Evolutionary conservation across 2,888 invertebrate species (phyloP).

Genomic region (Pyralis farinalis): DNA sequence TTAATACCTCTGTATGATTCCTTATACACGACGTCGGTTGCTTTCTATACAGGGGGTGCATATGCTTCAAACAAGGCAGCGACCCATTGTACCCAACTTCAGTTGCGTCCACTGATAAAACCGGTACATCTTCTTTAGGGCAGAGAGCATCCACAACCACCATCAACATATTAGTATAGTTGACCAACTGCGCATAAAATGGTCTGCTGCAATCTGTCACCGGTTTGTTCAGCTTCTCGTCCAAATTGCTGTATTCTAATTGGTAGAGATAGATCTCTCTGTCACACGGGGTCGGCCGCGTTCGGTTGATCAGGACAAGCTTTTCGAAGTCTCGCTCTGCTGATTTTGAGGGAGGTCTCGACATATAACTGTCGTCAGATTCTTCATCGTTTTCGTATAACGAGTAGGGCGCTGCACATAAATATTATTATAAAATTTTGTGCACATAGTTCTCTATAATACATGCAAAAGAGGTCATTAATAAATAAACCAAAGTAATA

Average conservation of each 20-base stretch:
- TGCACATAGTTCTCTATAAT: too few species aligned
- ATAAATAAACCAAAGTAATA: too few species aligned
- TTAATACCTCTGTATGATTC: slow-evolving; percentile 86
- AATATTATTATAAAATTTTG: slow-evolving; percentile 12
- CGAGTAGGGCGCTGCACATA: slow-evolving; percentile 51
- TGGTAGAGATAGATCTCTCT: slow-evolving; percentile 84
- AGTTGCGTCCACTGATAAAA: slow-evolving; percentile 60
- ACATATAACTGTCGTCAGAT: slow-evolving; percentile 56
- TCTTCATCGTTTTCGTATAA: slow-evolving; percentile 76
- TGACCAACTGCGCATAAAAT: slow-evolving; percentile 87
- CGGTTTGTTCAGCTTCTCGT: slow-evolving; percentile 72
- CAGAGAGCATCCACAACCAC: slow-evolving; percentile 87
- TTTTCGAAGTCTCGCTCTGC: slow-evolving; percentile 83
- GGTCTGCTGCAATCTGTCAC: slow-evolving; percentile 75
- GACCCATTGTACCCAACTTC: slow-evolving; percentile 82
- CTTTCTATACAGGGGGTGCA: slow-evolving; percentile 83
- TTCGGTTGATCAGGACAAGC: slow-evolving; percentile 86
- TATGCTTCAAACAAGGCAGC: slow-evolving; percentile 80
- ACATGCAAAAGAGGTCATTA: too few species aligned
- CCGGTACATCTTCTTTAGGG: slow-evolving; percentile 65
- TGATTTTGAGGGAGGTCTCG: slow-evolving; percentile 61
- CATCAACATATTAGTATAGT: slow-evolving; percentile 89
- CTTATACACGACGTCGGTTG: slow-evolving; percentile 89
- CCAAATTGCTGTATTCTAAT: slow-evolving; percentile 67
- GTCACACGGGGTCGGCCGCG: slow-evolving; percentile 92